Base-by-base conservation (phyloP, 2,888 invertebrate species). In the Doris montereyensis region DNA sequence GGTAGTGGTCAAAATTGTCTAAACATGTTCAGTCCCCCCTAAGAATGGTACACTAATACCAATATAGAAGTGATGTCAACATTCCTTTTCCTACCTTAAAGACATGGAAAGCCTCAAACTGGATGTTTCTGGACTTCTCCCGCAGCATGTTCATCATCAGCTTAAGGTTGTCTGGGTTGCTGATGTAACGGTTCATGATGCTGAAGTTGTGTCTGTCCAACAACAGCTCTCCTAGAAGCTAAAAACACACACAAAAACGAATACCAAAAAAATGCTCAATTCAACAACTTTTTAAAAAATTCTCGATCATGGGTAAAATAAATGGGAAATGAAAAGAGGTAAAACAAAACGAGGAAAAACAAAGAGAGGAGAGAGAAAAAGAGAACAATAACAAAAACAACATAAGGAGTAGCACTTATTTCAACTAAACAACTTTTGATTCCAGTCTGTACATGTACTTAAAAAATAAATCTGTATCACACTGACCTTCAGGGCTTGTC, bases 111-210 rank as follows among this genome's bases (percentile, higher is more conserved):
- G 99, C 99, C 94, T 99, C 99, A 93, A 99, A 99, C 93, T 99
- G 99, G 91, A 99, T 99, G 94, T 99, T 99, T 89, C 98, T 95
- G 88, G 98, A 98, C 92, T 98, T 97, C 92, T 99, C 99, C 93
- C 98, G 97, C 91, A 99, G 94, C 98, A 99, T 97, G 92, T 98
- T 99, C 99, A 99, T 99, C 99, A 99, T 99, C 86, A 99, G 94
- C 92, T 99, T 99, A 85, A 99, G 94, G 93, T 99, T 99, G 92
- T 99, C 99, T 35, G 99, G 98, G 93, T 98, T 99, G 89, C 98
- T 98, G 93, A 99, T 99, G 94, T 99, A 99, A 90, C 96, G 95
- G 3, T 92, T 93, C 93, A 92, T 92, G 90, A 95, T 98, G 86
- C 97, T 97, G 93, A 99, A 99, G 94, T 99, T 99, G 93, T 99